Evolutionary conservation across 2,113 vertebrate species (phyloP).

Genomic region (Canis aureus): DNA sequence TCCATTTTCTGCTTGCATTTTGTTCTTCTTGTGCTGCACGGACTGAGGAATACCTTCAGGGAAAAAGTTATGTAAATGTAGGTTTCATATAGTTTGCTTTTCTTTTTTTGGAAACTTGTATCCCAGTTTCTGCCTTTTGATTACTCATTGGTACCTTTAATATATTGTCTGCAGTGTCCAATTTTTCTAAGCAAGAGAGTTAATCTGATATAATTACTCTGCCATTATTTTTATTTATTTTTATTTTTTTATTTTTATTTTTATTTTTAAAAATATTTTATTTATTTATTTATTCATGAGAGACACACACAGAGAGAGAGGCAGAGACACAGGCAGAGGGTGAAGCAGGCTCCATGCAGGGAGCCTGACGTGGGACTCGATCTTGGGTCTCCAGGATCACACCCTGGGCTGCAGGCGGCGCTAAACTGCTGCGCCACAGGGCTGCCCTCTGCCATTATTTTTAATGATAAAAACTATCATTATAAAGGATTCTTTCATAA

Average conservation of each 20-base stretch:
- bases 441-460: not conserved
- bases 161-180: slow-evolving; percentile 34
- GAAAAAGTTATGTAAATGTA: not conserved
- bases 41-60: not conserved
- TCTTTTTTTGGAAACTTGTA: not conserved
- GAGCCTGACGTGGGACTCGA: too few relatives aligned
- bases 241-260: too few relatives aligned
- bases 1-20: not conserved
- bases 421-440: too few relatives aligned
- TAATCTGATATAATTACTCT: slow-evolving; percentile 26
- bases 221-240: not conserved
- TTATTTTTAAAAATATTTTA: too few relatives aligned
- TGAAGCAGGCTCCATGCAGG: too few relatives aligned
- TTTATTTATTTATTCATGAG: too few relatives aligned
- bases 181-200: not conserved
- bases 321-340: too few relatives aligned
- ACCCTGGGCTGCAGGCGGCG: too few relatives aligned
- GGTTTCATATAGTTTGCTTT: not conserved
- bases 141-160: not conserved
- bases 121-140: slow-evolving; percentile 11
- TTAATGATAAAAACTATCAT: slow-evolving; percentile 20
- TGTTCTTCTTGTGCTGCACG: not conserved
- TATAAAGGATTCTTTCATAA: not conserved
- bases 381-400: too few relatives aligned
- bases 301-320: too few relatives aligned